phyloP scores from a whole-genome alignment of 23 tunicate genomes.

The Trididemnum nubilum region DNA sequence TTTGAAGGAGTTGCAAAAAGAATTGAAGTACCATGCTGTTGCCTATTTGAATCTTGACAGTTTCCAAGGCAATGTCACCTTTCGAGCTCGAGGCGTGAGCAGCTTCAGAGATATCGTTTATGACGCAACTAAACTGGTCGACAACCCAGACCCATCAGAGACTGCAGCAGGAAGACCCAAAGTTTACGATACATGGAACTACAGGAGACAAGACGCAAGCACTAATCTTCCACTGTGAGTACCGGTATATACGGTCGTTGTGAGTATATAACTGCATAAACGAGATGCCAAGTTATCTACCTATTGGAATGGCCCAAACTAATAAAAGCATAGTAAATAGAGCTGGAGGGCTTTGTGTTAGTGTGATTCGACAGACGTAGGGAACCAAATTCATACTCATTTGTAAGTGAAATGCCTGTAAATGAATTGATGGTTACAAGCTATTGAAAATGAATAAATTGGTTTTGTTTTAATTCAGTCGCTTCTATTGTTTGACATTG shows the following conservation, averaged over 20 bases:
- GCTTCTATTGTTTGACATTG: no score
- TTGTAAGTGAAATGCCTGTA: no score
- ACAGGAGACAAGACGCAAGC: background rate
- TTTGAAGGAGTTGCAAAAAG: slow-evolving; percentile 64
- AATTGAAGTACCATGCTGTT: slow-evolving; percentile 39
- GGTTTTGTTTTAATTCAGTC: no score
- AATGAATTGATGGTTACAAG: no score
- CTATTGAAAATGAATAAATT: no score
- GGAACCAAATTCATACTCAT: no score
- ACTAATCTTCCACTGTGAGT: background rate
- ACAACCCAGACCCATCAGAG: slow-evolving; percentile 36
- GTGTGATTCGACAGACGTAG: no score
- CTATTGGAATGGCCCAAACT: background rate
- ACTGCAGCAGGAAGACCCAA: slow-evolving; percentile 26
- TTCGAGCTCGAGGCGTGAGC: slow-evolving; percentile 39
- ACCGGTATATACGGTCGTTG: background rate
- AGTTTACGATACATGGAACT: slow-evolving; percentile 56
- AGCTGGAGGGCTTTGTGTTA: no score
- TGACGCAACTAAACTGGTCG: slow-evolving; percentile 45
- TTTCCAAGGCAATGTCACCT: slow-evolving; percentile 45
- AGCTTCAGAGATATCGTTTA: slow-evolving; percentile 42
- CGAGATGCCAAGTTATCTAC: background rate
- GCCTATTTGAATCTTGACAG: slow-evolving; percentile 64
- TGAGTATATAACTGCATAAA: background rate
- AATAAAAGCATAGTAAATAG: no score